Conservation (phyloP, 2,797 vertebrate genomes). For the Nasua narica region DNA sequence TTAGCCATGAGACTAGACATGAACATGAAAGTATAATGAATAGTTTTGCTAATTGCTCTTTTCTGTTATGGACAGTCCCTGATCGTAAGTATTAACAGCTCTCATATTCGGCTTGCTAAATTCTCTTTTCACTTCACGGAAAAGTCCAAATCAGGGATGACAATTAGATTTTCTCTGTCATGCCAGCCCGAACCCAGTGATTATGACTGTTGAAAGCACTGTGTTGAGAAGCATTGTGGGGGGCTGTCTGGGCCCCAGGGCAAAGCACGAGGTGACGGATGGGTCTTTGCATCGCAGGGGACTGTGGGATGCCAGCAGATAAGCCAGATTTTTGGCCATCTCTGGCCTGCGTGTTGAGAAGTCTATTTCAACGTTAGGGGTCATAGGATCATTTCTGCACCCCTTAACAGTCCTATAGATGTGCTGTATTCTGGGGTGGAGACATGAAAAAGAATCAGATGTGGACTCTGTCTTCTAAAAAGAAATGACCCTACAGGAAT, state of each 20-base stretch:
- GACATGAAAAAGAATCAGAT: background rate
- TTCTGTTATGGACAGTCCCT: conserved; percentile 36
- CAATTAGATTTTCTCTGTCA: background rate
- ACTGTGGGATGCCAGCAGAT: background rate
- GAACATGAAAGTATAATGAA: conserved; percentile 68
- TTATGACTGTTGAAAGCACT: background rate
- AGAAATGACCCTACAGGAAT: background rate
- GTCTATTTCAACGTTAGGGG: background rate
- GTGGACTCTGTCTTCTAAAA: background rate
- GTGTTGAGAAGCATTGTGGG: background rate
- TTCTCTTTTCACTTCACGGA: background rate
- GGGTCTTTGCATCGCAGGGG: background rate
- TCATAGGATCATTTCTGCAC: background rate
- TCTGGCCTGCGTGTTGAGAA: background rate
- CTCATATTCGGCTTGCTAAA: background rate
- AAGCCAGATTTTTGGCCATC: background rate
- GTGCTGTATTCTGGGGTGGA: background rate
- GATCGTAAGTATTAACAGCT: background rate
- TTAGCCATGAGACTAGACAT: conserved; percentile 61
- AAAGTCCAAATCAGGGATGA: background rate
- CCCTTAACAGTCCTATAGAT: background rate
- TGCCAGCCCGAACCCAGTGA: background rate
- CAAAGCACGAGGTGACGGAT: background rate
- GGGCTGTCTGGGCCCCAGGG: background rate
- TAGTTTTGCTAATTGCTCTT: conserved; percentile 64